phyloP scores from a whole-genome alignment of 2,888 invertebrate genomes.

The Empis livida region DNA sequence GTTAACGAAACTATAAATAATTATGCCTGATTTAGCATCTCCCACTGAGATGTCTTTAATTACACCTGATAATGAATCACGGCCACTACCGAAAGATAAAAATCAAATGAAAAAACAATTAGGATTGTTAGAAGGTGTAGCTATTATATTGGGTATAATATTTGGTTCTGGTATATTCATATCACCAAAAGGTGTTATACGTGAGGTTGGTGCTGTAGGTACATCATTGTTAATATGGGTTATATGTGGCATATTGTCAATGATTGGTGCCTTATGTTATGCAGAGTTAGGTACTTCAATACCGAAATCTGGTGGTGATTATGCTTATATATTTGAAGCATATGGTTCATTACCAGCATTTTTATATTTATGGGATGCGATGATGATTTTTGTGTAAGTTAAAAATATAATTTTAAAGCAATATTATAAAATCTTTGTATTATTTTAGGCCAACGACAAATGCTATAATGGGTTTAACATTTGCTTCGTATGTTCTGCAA shows the following conservation, averaged over 20 bases:
- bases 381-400: slow-evolving; percentile 88
- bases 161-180: slow-evolving; percentile 95
- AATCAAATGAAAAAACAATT: slow-evolving; percentile 78
- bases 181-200: slow-evolving; percentile 85
- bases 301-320: slow-evolving; percentile 92
- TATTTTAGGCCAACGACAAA: slow-evolving; percentile 77
- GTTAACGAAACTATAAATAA: too few relatives aligned
- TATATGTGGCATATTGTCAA: slow-evolving; percentile 75
- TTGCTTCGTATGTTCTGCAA: slow-evolving; percentile 82
- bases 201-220: slow-evolving; percentile 82
- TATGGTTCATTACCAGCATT: slow-evolving; percentile 88
- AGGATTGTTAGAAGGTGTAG: slow-evolving; percentile 81
- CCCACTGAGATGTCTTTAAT: slow-evolving; percentile 35
- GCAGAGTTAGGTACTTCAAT: slow-evolving; percentile 78
- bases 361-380: slow-evolving; percentile 93
- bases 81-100: slow-evolving; percentile 35
- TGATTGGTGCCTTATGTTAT: slow-evolving; percentile 91
- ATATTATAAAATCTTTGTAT: slow-evolving; percentile 1
- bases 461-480: slow-evolving; percentile 91
- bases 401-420: neutral
- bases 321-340: slow-evolving; percentile 88
- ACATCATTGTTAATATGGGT: slow-evolving; percentile 80
- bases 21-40: slow-evolving; percentile 21
- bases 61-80: slow-evolving; percentile 25
- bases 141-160: slow-evolving; percentile 87